Percentiles rank a stretch among this genome's conserved stretches.
Evolutionary conservation across 2,113 vertebrate species (phyloP).

Genomic region (Mohoua ochrocephala): DNA sequence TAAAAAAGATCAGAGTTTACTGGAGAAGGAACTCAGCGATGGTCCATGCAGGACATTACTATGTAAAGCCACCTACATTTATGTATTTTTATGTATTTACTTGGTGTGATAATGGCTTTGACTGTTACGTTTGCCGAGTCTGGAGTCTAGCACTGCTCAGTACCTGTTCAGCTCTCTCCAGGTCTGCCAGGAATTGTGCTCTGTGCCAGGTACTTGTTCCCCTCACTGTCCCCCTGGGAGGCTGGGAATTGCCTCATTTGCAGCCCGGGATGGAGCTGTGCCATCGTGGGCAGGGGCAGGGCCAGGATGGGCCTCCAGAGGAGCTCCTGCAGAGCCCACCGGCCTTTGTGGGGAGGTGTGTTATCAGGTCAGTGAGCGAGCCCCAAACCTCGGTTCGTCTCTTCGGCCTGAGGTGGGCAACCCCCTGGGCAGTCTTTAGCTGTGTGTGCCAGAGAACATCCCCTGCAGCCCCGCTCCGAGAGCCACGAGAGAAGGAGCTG

Average conservation of each 20-base stretch:
- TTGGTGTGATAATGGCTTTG: neutral
- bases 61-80: neutral
- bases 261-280: neutral
- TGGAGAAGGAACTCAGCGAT: neutral
- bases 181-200: neutral
- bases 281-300: neutral
- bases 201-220: fast-evolving
- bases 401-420: neutral
- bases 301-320: neutral
- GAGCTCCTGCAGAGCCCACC: neutral
- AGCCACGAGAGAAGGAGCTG: neutral
- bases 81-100: neutral
- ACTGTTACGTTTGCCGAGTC: neutral
- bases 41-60: neutral
- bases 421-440: neutral
- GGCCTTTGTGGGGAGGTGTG: neutral
- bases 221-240: neutral
- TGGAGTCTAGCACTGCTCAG: neutral
- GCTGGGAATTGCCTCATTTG: neutral
- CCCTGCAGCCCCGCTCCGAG: neutral
- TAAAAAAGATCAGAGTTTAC: neutral
- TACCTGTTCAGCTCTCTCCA: neutral
- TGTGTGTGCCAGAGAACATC: neutral
- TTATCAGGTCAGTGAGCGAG: neutral
- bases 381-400: neutral